phyloP scores from a whole-genome alignment of 2,888 invertebrate species.

The Acholoe squamosa region DNA sequence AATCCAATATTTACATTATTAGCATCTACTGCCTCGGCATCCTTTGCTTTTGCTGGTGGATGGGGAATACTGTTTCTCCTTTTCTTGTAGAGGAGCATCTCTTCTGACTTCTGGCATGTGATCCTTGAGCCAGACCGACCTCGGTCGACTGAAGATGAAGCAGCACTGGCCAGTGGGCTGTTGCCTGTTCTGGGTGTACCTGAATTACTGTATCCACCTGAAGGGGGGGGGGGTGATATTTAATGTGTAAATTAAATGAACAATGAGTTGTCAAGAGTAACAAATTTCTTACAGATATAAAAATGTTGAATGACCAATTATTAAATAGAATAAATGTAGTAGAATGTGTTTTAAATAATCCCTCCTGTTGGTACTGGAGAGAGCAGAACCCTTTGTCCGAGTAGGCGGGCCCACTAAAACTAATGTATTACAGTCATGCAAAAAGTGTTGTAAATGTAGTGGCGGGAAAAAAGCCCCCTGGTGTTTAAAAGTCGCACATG shows the following conservation, averaged over 20 bases:
- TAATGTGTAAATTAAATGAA: background rate
- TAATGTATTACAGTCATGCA: too few species aligned
- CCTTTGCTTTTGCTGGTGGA: background rate
- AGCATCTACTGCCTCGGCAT: background rate
- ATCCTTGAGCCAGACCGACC: background rate
- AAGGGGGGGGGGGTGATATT: background rate
- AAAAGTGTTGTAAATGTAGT: too few species aligned
- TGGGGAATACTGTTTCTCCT: background rate
- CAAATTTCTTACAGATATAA: too few species aligned
- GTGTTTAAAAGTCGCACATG: too few species aligned
- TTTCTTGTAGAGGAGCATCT: slow-evolving; percentile 30
- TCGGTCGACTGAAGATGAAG: slow-evolving; percentile 11
- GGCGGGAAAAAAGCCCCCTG: too few species aligned
- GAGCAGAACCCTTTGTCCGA: too few species aligned
- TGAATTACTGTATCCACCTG: slow-evolving; percentile 55
- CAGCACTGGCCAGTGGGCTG: background rate
- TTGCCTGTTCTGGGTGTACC: background rate
- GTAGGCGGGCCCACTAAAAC: too few species aligned
- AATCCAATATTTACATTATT: background rate
- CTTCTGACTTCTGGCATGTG: slow-evolving; percentile 11
- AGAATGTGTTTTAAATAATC: too few species aligned
- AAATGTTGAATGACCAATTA: too few species aligned
- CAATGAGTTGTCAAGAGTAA: too few species aligned
- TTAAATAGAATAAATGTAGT: too few species aligned
- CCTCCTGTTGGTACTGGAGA: too few species aligned